These are phyloP conservation scores for Marcusenius ussheri DNA, from an alignment of 2,113 vertebrate genomes.

Conservation along the genomic window DNA sequence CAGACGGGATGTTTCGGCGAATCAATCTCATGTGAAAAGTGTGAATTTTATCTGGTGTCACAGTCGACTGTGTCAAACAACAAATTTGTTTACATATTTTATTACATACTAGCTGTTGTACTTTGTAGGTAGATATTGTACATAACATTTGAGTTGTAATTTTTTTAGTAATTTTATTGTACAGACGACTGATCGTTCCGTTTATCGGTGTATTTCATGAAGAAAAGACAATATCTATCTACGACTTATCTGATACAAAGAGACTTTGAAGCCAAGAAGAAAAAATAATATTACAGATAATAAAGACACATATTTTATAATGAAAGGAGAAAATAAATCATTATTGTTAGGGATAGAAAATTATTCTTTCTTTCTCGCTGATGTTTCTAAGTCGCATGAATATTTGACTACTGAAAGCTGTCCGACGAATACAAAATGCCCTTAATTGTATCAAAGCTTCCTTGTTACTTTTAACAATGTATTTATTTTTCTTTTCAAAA, in stretches of 20 bases:
- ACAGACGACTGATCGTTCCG: conserved; percentile 73
- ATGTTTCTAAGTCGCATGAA: conserved; percentile 96
- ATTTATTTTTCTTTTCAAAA: conserved; percentile 62
- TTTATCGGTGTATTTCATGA: conserved; percentile 63
- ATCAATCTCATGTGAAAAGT: conserved; percentile 82
- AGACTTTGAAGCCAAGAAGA: conserved; percentile 63
- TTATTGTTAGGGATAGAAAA: conserved; percentile 87
- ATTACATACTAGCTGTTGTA: conserved; percentile 90
- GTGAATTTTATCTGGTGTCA: conserved; percentile 90
- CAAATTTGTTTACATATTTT: conserved; percentile 99
- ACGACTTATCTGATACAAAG: conserved; percentile 54
- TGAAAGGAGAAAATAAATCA: conserved; percentile 68
- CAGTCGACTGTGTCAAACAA: conserved; percentile 89
- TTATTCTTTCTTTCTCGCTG: conserved; percentile 71
- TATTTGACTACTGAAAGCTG: conserved; percentile 77
- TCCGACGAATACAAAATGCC: conserved; percentile 64
- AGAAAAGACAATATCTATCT: conserved; percentile 39
- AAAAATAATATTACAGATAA: not conserved
- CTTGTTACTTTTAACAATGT: conserved; percentile 65
- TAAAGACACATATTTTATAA: conserved; percentile 68
- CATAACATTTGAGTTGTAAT: conserved; percentile 81
- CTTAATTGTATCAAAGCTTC: conserved; percentile 65
- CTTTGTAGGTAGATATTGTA: conserved; percentile 86
- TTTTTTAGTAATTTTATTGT: conserved; percentile 76
- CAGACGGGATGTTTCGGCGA: conserved; percentile 74